Conservation (phyloP, 2,888 invertebrate species). For the Neoitamus cyanurus region DNA sequence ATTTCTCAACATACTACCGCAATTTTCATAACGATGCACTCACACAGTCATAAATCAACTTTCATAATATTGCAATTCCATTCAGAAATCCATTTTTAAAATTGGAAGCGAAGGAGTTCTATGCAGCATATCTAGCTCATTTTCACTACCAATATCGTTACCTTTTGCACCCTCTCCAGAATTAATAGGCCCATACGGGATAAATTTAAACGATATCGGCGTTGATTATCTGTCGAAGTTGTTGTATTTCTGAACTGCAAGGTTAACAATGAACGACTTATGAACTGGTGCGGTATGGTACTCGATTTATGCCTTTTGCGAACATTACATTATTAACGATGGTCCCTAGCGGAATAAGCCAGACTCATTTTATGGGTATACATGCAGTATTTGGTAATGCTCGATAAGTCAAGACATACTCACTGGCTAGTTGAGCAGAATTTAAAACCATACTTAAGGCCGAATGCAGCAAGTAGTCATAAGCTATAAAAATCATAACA, state of each 20-base stretch:
- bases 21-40: background rate
- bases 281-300: background rate
- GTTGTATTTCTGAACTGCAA: background rate
- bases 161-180: background rate
- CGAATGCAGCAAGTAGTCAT: background rate
- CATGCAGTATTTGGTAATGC: no score
- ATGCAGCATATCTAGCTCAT: background rate
- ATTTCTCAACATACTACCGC: background rate
- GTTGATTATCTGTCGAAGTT: background rate
- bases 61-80: background rate
- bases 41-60: background rate
- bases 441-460: no score
- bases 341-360: background rate
- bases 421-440: background rate
- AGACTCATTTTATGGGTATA: background rate
- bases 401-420: no score
- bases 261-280: background rate
- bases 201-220: background rate
- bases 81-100: background rate
- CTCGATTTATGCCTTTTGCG: background rate
- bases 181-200: background rate
- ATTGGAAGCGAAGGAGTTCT: background rate
- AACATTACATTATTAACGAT: background rate
- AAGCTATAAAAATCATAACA: background rate
- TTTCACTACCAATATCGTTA: background rate